These are phyloP conservation scores for Calycopis cecrops DNA, from an alignment of 1,140 invertebrate species.

Conservation along the genomic window DNA sequence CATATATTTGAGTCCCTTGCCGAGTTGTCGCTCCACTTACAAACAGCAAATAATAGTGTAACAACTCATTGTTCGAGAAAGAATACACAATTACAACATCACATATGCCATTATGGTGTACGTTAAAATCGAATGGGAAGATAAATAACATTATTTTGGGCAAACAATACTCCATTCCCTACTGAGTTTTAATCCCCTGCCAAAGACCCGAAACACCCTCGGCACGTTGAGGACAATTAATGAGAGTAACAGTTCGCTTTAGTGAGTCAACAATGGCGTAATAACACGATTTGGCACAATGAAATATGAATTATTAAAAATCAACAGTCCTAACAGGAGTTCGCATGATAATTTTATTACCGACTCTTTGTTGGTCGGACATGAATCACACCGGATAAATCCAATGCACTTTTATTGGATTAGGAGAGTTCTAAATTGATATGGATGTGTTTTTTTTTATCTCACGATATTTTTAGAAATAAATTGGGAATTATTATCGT, in stretches of 20 bases:
- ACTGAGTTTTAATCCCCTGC: conserved; percentile 44
- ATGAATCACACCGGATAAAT: conserved; percentile 18
- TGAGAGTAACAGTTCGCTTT: conserved; percentile 60
- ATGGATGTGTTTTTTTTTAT: conserved; percentile 3
- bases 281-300: conserved; percentile 60
- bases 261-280: conserved; percentile 55
- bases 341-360: conserved; percentile 46
- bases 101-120: conserved; percentile 5
- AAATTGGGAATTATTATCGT: no score
- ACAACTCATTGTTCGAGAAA: no score
- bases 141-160: conserved; percentile 59
- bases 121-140: conserved; percentile 36
- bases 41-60: no score
- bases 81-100: not conserved
- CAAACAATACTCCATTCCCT: conserved; percentile 54
- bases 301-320: conserved; percentile 53
- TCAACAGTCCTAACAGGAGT: conserved; percentile 44
- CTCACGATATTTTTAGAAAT: no score
- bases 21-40: no score
- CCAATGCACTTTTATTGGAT: conserved; percentile 19
- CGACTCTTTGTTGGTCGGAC: conserved; percentile 21
- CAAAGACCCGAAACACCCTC: conserved; percentile 43
- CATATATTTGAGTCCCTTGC: no score
- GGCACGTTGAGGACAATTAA: conserved; percentile 60
- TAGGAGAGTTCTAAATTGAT: conserved; percentile 12